Base-by-base conservation (phyloP, 2,113 vertebrate genomes). In the Bujurquina vittata region DNA sequence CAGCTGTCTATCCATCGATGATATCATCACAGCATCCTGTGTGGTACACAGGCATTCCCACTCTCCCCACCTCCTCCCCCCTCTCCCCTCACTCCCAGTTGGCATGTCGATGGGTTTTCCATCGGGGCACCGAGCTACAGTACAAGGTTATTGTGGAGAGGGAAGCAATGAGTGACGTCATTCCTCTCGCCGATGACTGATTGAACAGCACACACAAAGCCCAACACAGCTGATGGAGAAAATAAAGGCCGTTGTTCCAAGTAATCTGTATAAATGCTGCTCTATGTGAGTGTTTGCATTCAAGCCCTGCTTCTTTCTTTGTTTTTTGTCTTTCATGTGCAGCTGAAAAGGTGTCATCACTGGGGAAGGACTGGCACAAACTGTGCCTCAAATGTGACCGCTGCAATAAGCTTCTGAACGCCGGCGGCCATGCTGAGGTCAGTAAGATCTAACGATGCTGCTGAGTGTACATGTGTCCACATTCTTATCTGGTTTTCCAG, bases 311-410 rank as follows among this genome's bases (percentile, higher is more conserved):
- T 18, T 40, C 15, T 35, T 4, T 79, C 46, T 83, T 60, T 83
- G 65, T 75, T 58, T 80, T 75, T n/a, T 93, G 84, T 90, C 60
- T 90, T 73, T 77, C 33, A 33, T 86, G 81, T 85, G 29, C 94
- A 99, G 98, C 98, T 2, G 98, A 99, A 91, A 97, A 97, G 89
- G 97, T 99, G 87, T 96, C 97, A 3, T 99, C 98, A 8, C 95
- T 99, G 88, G 97, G 97, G 37, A 99, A 97, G 88, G 98, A 99
- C 91, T 99, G 98, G 97, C 97, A 99, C 91, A 96, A 96, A 52
- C 94, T 98, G 81, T 99, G 97, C 90, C 93, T 99, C 52, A 98
- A 97, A 93, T 99, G 98, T 3, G 97, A 98, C 92, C 98, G 98
- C 85, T 99, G 98, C 87, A 97, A 94, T 85, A 99, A 99, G 96